Evolutionary conservation across 2,113 vertebrate genomes (phyloP).

Genomic region (Damaliscus lunatus): DNA sequence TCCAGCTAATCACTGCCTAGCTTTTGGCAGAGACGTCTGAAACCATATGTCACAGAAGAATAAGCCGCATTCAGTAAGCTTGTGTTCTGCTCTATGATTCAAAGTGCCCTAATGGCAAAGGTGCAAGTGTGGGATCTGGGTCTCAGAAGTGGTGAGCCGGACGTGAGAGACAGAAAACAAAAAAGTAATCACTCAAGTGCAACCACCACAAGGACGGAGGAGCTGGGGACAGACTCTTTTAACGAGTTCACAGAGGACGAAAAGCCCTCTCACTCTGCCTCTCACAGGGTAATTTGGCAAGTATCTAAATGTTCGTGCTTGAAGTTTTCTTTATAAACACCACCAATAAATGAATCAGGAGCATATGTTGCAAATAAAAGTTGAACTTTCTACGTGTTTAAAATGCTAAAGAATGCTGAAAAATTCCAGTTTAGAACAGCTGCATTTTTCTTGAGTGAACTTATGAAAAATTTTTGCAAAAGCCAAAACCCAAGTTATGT

Average conservation of each 20-base stretch:
- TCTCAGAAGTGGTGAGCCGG: neutral
- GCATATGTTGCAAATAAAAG: slow-evolving; percentile 48
- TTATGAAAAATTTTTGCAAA: slow-evolving; percentile 9
- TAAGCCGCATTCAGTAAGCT: neutral
- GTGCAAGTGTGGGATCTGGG: neutral
- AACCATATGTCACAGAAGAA: neutral
- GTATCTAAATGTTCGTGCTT: neutral
- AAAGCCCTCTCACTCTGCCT: neutral
- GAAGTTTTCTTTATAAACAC: slow-evolving; percentile 21
- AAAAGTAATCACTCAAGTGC: neutral
- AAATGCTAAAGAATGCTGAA: slow-evolving; percentile 58
- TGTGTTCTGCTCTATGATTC: neutral
- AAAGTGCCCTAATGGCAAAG: neutral
- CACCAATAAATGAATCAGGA: slow-evolving; percentile 51
- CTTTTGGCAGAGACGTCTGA: neutral
- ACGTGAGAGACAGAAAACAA: neutral
- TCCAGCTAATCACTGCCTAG: neutral
- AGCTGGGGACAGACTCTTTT: neutral
- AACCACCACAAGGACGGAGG: neutral
- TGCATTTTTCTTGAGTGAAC: slow-evolving; percentile 58
- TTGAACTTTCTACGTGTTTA: slow-evolving; percentile 55
- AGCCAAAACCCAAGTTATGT: slow-evolving; percentile 27
- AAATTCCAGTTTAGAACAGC: slow-evolving; percentile 62
- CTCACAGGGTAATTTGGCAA: neutral
- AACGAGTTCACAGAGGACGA: neutral